Base-by-base conservation (phyloP, 1,140 invertebrate genomes). In the Araneus ventricosus region DNA sequence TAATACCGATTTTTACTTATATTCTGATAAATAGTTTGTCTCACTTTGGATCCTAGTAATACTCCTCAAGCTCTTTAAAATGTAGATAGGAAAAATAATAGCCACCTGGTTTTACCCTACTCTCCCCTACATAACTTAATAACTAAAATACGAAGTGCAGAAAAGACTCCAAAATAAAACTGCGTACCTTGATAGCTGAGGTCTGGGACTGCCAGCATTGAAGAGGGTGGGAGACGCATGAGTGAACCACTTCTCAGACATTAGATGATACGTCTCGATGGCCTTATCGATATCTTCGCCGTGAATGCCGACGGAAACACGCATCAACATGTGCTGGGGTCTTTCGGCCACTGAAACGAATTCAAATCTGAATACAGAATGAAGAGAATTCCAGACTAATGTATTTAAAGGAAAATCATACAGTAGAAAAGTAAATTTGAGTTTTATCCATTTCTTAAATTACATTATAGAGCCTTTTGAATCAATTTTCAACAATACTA, bases 291-390 rank as follows among this genome's bases (percentile, higher is more conserved):
- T 98, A 95, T 99, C 97, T 94, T 99, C 97, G 17, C 97, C 97
- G 95, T 99, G 99, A 94, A 99, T 99, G 24, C 99, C 99, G 93
- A 99, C 97, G 34, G 99, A 96, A 24, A 99, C 99, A 95, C 99
- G 96, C 99, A 99, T 99, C 82, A 99, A 95, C 99, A 99, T 99
- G 93, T 99, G 99, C 95, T 99, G 99, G 0, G 99, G 99, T 67
- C 99, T 96, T 95, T 99, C 99, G 4, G 97, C 98, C 82, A 99
- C 97, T 94, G 41, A 27, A 88, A 70, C 2, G 14, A 20, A 27
- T 87, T n/a, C 5, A 63, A 63, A 14, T 2, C 2, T 52, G 45
- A 14, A 52, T 52, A 2, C 14, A n/a, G n/a, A n/a, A n/a, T n/a
- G n/a, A 52, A 52, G 45, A 52, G 2, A 1, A 52, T 52, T 14